Evolutionary conservation across 2,113 vertebrate genomes (phyloP).

Genomic region (Acanthisitta chloris): DNA sequence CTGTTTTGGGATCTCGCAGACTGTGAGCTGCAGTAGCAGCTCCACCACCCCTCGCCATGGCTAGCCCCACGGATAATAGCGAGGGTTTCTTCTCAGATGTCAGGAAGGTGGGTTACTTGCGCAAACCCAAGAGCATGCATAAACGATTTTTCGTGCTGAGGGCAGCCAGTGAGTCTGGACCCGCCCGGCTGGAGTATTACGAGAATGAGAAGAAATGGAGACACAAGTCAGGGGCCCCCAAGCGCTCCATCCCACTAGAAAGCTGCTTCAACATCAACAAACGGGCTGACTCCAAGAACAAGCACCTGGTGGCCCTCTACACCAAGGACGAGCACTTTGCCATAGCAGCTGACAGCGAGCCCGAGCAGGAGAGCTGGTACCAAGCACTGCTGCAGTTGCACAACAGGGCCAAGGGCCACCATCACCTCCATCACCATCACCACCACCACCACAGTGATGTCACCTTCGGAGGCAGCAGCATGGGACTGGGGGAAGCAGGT

Average conservation of each 20-base stretch:
- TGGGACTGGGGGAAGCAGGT: constrained; percentile 64
- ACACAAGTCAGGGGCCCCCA: constrained; percentile 88
- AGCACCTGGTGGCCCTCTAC: constrained; percentile 88
- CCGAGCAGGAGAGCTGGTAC: constrained; percentile 88
- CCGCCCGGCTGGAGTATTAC: constrained; percentile 89
- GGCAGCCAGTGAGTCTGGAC: constrained; percentile 83
- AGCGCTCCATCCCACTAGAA: constrained; percentile 87
- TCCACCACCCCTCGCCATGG: constrained; percentile 63
- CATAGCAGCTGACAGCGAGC: constrained; percentile 86
- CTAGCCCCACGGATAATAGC: constrained; percentile 79
- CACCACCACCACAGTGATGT: constrained; percentile 67
- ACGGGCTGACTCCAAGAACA: constrained; percentile 90
- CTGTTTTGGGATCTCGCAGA: neutral
- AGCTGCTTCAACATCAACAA: constrained; percentile 93
- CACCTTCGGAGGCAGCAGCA: constrained; percentile 52
- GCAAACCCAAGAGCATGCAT: constrained; percentile 94
- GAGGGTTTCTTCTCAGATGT: constrained; percentile 87
- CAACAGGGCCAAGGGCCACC: constrained; percentile 83
- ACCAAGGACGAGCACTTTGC: constrained; percentile 90
- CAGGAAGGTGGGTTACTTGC: constrained; percentile 91
- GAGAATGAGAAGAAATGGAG: constrained; percentile 94
- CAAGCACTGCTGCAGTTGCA: constrained; percentile 85
- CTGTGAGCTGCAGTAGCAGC: neutral
- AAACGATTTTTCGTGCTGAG: constrained; percentile 91
- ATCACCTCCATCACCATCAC: constrained; percentile 68